These are phyloP conservation scores for Brachionus calyciflorus DNA, from an alignment of 1,140 invertebrate species.

Conservation along the genomic window DNA sequence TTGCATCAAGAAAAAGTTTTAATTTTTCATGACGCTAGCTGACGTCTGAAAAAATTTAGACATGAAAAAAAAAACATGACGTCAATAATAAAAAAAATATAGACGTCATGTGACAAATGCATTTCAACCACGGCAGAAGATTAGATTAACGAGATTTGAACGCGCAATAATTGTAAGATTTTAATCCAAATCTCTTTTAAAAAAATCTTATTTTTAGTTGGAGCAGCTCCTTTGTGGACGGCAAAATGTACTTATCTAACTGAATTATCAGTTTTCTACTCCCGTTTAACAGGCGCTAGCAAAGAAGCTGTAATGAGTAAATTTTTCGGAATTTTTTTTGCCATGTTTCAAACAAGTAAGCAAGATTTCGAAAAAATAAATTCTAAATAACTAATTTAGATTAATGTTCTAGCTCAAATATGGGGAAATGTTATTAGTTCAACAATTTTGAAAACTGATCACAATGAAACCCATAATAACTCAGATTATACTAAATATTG, in stretches of 20 bases:
- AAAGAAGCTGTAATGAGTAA: constrained; percentile 83
- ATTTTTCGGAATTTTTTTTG: constrained; percentile 97
- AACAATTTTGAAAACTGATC: constrained; percentile 67
- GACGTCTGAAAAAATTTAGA: too few relatives aligned
- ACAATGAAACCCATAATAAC: not conserved
- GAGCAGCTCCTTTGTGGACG: constrained; percentile 91
- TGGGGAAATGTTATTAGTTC: constrained; percentile 95
- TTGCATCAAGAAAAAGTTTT: too few relatives aligned
- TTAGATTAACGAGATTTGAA: too few relatives aligned
- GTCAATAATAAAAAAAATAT: too few relatives aligned
- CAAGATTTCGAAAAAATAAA: too few relatives aligned
- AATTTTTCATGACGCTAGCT: too few relatives aligned
- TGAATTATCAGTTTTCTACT: constrained; percentile 76
- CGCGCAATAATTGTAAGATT: too few relatives aligned
- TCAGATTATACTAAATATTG: not conserved
- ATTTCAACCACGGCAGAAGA: too few relatives aligned
- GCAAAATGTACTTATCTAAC: constrained; percentile 92
- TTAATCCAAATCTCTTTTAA: too few relatives aligned
- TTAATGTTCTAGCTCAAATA: constrained; percentile 50
- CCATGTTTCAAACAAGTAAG: constrained; percentile 78
- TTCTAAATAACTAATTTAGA: not conserved
- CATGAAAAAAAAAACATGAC: too few relatives aligned
- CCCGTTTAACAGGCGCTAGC: constrained; percentile 63
- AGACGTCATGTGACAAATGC: too few relatives aligned
- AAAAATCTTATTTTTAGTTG: constrained; percentile 70